These are phyloP conservation scores for Microtus montanus DNA, from an alignment of 2,113 vertebrate genomes.

Conservation along the genomic window DNA sequence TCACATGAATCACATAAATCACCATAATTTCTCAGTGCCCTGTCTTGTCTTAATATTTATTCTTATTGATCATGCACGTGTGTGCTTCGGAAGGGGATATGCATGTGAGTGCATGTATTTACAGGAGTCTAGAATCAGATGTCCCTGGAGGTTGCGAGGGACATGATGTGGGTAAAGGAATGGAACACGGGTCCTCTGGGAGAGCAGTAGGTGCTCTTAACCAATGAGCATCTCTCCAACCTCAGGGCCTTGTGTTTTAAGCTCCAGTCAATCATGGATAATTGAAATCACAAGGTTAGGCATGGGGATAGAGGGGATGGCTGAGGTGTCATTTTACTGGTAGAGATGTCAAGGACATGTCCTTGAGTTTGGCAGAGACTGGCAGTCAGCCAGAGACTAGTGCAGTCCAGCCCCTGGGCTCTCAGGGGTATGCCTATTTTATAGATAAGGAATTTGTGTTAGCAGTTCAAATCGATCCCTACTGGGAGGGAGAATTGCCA, in stretches of 20 bases:
- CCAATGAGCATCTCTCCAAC: not conserved
- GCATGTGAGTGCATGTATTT: not conserved
- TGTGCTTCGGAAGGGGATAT: not conserved
- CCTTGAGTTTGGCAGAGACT: not conserved
- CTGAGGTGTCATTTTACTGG: not conserved
- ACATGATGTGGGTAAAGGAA: not conserved
- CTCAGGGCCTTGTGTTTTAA: not conserved
- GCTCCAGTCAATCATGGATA: not conserved
- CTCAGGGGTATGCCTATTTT: not conserved
- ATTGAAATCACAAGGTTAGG: not conserved
- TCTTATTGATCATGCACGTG: not conserved
- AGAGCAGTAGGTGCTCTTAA: not conserved
- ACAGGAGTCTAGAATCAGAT: not conserved
- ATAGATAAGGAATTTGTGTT: not conserved
- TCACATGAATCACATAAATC: not conserved
- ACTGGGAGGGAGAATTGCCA: constrained; percentile 16
- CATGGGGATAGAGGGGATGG: no score
- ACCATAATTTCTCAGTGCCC: no score
- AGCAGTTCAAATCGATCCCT: constrained; percentile 5
- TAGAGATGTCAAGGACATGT: not conserved
- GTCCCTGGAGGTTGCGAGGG: not conserved
- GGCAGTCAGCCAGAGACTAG: not conserved
- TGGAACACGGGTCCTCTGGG: not conserved
- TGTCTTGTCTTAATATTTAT: not conserved
- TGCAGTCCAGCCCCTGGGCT: not conserved